Base-by-base conservation (phyloP, 2,113 vertebrate species). In the Rhabdomys dilectus region DNA sequence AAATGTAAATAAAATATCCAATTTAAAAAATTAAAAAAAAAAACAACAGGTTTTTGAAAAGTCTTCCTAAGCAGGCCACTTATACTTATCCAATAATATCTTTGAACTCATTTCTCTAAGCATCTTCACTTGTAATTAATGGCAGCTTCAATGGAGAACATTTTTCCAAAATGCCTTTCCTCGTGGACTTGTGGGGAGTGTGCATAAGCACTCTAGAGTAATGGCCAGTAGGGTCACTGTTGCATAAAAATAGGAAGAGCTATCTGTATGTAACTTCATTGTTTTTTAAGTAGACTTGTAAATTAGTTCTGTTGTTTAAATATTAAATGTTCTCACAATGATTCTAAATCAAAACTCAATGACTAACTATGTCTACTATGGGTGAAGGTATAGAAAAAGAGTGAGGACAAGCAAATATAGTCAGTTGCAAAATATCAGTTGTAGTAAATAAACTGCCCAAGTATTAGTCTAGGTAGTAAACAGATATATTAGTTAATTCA, bases 271-370 rank as follows among this genome's bases (percentile, higher is more conserved):
- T 17, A 72, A 78, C 21, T 39, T 48, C 19, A 51, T 17, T 85
- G 42, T 76, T 64, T 45, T 68, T 66, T 39, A 72, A 5, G 0
- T 24, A 88, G 26, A 7, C 11, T n/a, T 88, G 12, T 89, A 85
- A 64, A 85, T 72, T 31, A 80, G 88, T 1, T n/a, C 7, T 34
- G 75, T 12, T 48, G 13, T 85, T 70, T 62, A 21, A 89, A 97
- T 93, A 82, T 68, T 76, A 96, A 92, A 88, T 72, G 9, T 81
- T 56, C 4, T 72, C 13, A 89, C 26, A 80, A 66, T 45, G 26
- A 66, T 11, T 76, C 7, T 92, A 11, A 51, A 81, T 22, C 51
- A 70, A 92, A 60, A 48, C 22, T 66, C 15, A 45, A 29, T 34
- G 39, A 85, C 26, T 45, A 48, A 34, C 5, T 2, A 0, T 48